Evolutionary conservation across 2,888 invertebrate species (phyloP).

Genomic region (Orgyia antiqua): DNA sequence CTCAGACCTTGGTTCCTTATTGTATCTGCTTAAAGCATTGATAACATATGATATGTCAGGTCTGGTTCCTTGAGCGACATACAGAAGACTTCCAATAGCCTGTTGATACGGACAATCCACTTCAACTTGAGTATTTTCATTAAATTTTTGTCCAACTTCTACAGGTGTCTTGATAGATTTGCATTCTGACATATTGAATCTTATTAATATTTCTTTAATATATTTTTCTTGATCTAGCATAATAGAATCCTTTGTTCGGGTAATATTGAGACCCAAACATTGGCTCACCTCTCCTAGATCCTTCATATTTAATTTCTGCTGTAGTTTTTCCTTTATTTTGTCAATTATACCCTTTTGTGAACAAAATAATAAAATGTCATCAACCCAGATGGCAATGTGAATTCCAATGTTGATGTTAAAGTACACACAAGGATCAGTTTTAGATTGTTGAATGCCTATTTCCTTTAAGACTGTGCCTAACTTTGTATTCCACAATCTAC

Average conservation of each 20-base stretch:
- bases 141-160: constrained; percentile 5
- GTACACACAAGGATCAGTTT: neutral
- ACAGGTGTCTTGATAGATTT: constrained; percentile 1
- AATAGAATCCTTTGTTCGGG: neutral
- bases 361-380: constrained; percentile 3
- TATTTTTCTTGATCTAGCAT: constrained; percentile 4
- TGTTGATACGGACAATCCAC: constrained; percentile 14
- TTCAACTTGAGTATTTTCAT: constrained; percentile 1
- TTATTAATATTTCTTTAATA: neutral
- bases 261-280: neutral
- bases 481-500: neutral
- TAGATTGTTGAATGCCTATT: neutral
- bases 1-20: constrained; percentile 10
- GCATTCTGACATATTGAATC: constrained; percentile 1
- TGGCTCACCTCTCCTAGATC: constrained; percentile 12
- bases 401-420: neutral
- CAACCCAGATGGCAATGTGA: constrained; percentile 5
- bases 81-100: constrained; percentile 3
- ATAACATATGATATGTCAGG: constrained; percentile 8
- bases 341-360: no score
- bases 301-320: constrained; percentile 7
- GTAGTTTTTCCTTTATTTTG: no score
- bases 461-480: neutral
- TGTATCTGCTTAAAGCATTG: constrained; percentile 15
- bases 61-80: constrained; percentile 1